Evolutionary conservation across 2,888 invertebrate species (phyloP), one percentile per base, ranked within the genome.

Genomic region (Leptarthrus brevirostris): DNA sequence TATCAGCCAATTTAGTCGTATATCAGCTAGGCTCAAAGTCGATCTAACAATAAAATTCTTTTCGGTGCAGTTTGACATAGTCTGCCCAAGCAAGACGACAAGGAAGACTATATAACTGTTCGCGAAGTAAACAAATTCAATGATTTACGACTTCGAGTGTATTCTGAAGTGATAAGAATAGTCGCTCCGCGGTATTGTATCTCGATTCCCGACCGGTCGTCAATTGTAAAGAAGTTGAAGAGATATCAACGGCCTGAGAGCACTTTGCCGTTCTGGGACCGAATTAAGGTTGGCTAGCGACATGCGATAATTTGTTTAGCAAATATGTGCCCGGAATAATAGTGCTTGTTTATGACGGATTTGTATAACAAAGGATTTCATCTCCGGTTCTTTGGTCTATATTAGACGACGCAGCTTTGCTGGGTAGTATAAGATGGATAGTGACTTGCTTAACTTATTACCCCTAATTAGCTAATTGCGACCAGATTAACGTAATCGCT

Each of bases 281-380:
- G 47, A 64, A 64, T 44, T 64, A 44, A 64, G 44, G 47, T 64
- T 64, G 64, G 10, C 64, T 14, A 26, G 14, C n/a, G 24, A 24
- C 20, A n/a, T 64, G 22, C 6, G 44, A 64, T 64, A 64, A 64
- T 64, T 64, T 44, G 44, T 64, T 64, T 44, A 64, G 64, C 47
- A 26, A 64, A 64, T 64, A 64, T 64, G n/a, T 64, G 22, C 54
- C 18, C 40, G 8, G 24, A 64, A 64, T 47, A 64, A 64, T 64
- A 36, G 58, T 6, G 24, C 64, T 64, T 44, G 47, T 64, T 64
- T 64, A 36, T 44, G 20, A 5, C 44, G 44, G 44, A 64, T 47
- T 44, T 64, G 44, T 14, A 8, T 47, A 14, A 64, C 64, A 64
- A 64, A 64, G 64, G 64, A 64, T 64, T 47, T 26, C 47, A 64